Percentiles rank a stretch among this genome's conserved stretches.
phyloP scores from a whole-genome alignment of 2,888 invertebrate genomes.

The Heliconius cydno region DNA sequence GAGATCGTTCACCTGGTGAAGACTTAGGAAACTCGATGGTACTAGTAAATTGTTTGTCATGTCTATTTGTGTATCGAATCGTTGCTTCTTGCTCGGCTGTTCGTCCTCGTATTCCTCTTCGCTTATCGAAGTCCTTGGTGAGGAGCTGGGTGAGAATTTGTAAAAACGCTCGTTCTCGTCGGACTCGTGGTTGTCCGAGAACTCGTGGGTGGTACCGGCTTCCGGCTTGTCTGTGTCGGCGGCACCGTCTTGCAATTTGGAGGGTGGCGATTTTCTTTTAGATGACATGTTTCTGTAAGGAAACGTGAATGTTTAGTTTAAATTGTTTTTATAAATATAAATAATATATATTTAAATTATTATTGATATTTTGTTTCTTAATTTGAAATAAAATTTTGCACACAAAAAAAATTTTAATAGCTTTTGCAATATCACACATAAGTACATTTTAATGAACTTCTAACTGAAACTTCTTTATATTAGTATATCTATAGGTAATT shows the following conservation, averaged over 20 bases:
- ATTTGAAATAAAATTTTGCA: too few relatives aligned
- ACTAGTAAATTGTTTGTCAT: conserved; percentile 85
- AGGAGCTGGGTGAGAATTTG: conserved; percentile 79
- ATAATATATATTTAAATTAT: too few relatives aligned
- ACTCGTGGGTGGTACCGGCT: conserved; percentile 82
- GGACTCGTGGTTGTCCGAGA: conserved; percentile 72
- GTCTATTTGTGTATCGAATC: conserved; percentile 81
- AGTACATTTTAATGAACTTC: too few relatives aligned
- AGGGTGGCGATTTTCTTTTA: conserved; percentile 97
- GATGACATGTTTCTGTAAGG: conserved; percentile 96
- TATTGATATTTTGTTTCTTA: too few relatives aligned
- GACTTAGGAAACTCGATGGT: conserved; percentile 80
- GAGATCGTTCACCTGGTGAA: conserved; percentile 83
- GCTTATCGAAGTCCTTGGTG: conserved; percentile 77
- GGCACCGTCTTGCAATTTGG: conserved; percentile 93
- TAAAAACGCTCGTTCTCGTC: conserved; percentile 75
- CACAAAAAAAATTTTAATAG: too few relatives aligned
- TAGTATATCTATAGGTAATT: not conserved
- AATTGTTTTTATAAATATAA: not conserved
- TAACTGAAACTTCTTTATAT: too few relatives aligned
- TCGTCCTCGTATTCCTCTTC: conserved; percentile 86
- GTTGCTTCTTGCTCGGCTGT: conserved; percentile 84
- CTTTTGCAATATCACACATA: too few relatives aligned
- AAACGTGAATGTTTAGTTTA: conserved; percentile 55
- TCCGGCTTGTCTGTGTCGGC: conserved; percentile 75